Evolutionary conservation across 2,797 vertebrate species (phyloP).

Genomic region (Propithecus perrieri): DNA sequence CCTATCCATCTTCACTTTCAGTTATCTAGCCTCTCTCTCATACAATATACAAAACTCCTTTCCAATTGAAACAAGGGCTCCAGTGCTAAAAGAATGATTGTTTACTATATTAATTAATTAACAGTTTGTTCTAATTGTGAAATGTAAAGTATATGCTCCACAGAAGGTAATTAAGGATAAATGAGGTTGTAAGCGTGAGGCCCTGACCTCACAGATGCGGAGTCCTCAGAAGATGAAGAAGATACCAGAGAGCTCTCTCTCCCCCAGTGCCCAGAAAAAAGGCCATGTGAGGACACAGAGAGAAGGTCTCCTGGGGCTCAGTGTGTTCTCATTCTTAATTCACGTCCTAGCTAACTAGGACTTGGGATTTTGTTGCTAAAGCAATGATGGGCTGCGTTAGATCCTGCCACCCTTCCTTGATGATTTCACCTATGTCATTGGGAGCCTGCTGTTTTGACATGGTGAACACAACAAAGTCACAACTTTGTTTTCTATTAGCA

Average conservation of each 20-base stretch:
- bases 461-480: neutral
- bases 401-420: neutral
- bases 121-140: neutral
- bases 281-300: neutral
- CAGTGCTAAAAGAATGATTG: neutral
- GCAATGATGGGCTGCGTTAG: neutral
- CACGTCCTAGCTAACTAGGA: neutral
- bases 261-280: neutral
- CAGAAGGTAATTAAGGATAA: neutral
- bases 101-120: neutral
- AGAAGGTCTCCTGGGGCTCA: neutral
- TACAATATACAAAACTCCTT: neutral
- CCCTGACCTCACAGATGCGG: neutral
- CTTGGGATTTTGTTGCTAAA: neutral
- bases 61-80: neutral
- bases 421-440: neutral
- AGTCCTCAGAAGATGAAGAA: neutral
- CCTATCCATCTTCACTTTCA: accelerated
- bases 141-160: neutral
- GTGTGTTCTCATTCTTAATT: neutral
- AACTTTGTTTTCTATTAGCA: neutral
- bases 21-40: neutral
- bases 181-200: neutral
- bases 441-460: neutral
- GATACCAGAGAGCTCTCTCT: neutral